Base-by-base conservation (phyloP, 2,888 invertebrate genomes). In the Branchinecta sandiegonensis region DNA sequence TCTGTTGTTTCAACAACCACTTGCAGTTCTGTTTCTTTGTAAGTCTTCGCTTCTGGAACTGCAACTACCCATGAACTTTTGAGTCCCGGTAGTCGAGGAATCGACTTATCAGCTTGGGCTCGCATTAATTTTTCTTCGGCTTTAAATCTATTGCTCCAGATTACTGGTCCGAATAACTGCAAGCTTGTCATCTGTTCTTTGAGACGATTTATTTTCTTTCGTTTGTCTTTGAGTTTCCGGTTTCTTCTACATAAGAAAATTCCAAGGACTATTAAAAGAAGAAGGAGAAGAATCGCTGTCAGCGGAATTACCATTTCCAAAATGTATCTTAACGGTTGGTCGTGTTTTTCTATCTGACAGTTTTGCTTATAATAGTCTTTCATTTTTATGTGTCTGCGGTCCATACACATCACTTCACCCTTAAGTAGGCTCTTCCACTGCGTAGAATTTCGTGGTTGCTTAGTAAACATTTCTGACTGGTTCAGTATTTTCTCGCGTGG, bases 181-280 rank as follows among this genome's bases (percentile, higher is more conserved):
- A 56, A 10, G 63, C 63, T 56, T 56, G 63, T 56, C 14, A 56
- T 56, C 63, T 56, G 63, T 23, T 56, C 63, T 56, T 56, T 23
- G 23, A 56, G 63, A 9, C 63, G 12, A 9, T 56, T 11, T 9
- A 23, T 56, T 56, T 56, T 56, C 63, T 56, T 56, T 10, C 23
- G n/a, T 8, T 56, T 56, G n/a, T 56, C 63, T 56, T 56, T 56
- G 10, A 56, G 63, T 56, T 56, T n/a, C 11, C n/a, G 63, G 63
- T n/a, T 56, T 17, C 63, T n/a, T 17, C 12, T 17, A 2, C 23
- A 56, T 17, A 56, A 23, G 23, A 56, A 17, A 23, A 56, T 23
- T 8, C 14, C 63, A 9, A 23, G n/a, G 14, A 10, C n/a, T 17
- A 56, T 23, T 56, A 56, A 23, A 23, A 56, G 14, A 56, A 56